These are phyloP conservation scores for Ibycter americanus DNA, from an alignment of 2,797 vertebrate species.

Conservation along the genomic window DNA sequence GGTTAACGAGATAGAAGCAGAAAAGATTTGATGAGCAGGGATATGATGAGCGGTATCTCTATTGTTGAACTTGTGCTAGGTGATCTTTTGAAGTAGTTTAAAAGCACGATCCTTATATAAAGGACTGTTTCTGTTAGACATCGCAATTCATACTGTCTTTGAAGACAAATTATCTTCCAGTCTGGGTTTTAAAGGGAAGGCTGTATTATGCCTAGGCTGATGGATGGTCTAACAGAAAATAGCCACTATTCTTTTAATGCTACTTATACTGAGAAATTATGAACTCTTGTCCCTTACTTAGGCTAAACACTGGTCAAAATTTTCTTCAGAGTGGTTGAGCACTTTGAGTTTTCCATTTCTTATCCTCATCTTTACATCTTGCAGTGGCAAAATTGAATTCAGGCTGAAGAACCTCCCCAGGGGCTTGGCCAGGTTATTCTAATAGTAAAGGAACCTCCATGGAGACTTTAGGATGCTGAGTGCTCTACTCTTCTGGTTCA, in stretches of 20 bases:
- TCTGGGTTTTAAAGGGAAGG: background rate
- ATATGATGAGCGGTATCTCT: background rate
- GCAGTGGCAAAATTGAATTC: background rate
- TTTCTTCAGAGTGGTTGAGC: background rate
- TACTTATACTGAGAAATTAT: background rate
- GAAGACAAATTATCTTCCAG: background rate
- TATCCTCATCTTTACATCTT: background rate
- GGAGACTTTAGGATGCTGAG: background rate
- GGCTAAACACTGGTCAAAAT: background rate
- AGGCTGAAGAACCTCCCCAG: background rate
- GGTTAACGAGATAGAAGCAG: background rate
- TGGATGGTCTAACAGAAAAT: background rate
- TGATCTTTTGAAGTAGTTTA: background rate
- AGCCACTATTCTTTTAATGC: background rate
- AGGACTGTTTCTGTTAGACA: background rate
- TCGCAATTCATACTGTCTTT: background rate
- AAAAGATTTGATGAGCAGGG: background rate
- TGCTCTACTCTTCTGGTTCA: background rate
- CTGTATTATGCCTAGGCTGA: background rate
- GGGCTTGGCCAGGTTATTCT: background rate
- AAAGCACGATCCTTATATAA: background rate
- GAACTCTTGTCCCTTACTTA: background rate
- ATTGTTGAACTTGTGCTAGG: background rate
- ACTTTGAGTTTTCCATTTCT: background rate
- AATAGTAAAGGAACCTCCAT: accelerated